Conservation (phyloP, 2,888 invertebrate species). For the Hemithea aestivaria region DNA sequence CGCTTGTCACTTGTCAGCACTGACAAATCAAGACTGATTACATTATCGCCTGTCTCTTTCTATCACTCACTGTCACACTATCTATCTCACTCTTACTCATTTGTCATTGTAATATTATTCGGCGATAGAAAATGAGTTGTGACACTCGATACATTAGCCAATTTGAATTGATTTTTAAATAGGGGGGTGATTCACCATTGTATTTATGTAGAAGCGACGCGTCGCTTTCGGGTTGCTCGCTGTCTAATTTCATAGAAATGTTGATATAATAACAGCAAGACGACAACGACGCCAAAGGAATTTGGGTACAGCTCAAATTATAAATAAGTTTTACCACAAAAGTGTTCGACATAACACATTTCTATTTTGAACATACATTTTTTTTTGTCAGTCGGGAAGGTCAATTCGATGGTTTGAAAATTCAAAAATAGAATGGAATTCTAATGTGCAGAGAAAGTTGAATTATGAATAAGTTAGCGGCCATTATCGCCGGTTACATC, state of each 20-base stretch:
- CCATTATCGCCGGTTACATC: conserved; percentile 24
- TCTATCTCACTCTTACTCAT: conserved; percentile 40
- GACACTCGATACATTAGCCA: conserved; percentile 59
- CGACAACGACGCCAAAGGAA: too few species aligned
- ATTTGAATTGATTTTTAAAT: conserved; percentile 35
- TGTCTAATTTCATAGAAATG: too few species aligned
- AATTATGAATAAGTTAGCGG: conserved; percentile 18
- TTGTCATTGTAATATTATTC: conserved; percentile 63
- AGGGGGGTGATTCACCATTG: conserved; percentile 12
- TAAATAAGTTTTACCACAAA: too few species aligned
- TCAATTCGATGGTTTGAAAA: conserved; percentile 17
- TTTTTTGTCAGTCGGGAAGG: conserved; percentile 5
- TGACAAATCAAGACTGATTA: conserved; percentile 72
- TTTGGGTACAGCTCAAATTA: too few species aligned
- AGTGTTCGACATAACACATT: too few species aligned
- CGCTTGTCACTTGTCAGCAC: too few species aligned
- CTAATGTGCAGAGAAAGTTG: conserved; percentile 24
- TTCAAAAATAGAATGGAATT: conserved; percentile 18
- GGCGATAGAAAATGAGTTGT: conserved; percentile 58
- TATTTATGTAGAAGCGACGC: neutral
- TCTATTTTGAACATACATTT: too few species aligned
- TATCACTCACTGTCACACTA: conserved; percentile 15
- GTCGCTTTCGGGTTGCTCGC: too few species aligned
- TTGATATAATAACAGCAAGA: too few species aligned
- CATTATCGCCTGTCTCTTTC: conserved; percentile 45